Base-by-base conservation (phyloP, 2,888 invertebrate genomes). In the Diabrotica balteata region DNA sequence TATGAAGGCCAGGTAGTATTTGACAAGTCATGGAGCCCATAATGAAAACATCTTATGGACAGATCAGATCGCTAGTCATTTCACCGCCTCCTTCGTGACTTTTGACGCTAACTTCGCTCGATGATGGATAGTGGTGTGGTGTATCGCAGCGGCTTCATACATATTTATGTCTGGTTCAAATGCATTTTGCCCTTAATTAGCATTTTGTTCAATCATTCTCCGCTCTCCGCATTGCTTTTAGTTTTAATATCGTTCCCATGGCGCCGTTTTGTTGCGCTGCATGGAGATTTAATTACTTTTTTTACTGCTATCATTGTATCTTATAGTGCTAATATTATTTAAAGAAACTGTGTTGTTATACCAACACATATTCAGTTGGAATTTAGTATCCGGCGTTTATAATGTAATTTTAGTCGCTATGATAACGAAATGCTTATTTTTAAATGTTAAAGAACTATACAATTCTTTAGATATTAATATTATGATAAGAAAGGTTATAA, bases 51-150 rank as follows among this genome's bases (percentile, higher is more conserved):
- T 84, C 84, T 83, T 81, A 80, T 80, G 80, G 83, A 83, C 83
- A 83, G 83, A 83, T 84, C 83, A 83, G 83, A 83, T 84, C 83
- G 84, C 84, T 82, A 84, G 84, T 84, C 83, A 84, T 81, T 84
- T 83, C 83, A 81, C 84, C 84, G 84, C 84, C 84, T 83, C 78
- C 80, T 82, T 83, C 83, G 84, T 84, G 83, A 84, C 84, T 84
- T 84, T 84, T 84, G 82, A 84, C 84, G 84, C 84, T 82, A 82
- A 82, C 81, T 78, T 79, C 73, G 76, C 72, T 72, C 77, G 81
- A 82, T 83, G 83, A 83, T 83, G 82, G 81, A 83, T 82, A 80
- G 79, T 80, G 76, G 75, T 75, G 72, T 74, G 32, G 75, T 75
- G 72, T 73, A 75, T 75, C 75, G 71, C 75, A 67, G 68, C 72